These are phyloP conservation scores for Dryas iulia DNA, from an alignment of 1,140 invertebrate species.

Conservation along the genomic window DNA sequence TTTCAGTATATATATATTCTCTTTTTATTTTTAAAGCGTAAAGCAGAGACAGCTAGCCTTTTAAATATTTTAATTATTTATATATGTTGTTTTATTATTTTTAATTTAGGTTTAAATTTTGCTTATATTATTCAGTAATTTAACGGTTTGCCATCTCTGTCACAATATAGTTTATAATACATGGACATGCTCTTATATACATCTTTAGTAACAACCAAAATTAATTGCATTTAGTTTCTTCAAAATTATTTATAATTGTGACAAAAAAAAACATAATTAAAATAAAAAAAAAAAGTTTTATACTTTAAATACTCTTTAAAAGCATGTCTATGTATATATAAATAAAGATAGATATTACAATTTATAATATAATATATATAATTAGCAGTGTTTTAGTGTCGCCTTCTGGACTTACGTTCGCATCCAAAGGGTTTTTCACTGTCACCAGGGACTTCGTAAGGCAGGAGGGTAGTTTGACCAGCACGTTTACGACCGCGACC, in stretches of 20 bases:
- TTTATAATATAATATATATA: not conserved
- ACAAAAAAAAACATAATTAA: too few relatives aligned
- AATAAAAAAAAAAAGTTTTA: too few relatives aligned
- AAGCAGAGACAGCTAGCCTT: not conserved
- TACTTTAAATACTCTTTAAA: not conserved
- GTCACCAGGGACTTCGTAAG: constrained; percentile 82
- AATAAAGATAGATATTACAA: not conserved
- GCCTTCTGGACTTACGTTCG: constrained; percentile 90
- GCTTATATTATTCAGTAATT: not conserved
- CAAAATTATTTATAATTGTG: too few relatives aligned
- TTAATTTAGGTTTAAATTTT: not conserved
- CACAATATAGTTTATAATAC: not conserved
- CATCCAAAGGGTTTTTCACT: constrained; percentile 95
- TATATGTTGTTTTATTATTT: not conserved
- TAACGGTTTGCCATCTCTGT: not conserved
- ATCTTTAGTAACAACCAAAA: too few relatives aligned
- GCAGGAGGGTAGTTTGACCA: constrained; percentile 80
- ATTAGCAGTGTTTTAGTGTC: constrained; percentile 49
- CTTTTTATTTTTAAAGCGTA: not conserved
- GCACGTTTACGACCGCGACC: constrained; percentile 88
- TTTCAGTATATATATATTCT: not conserved
- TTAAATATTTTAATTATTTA: not conserved
- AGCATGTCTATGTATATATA: not conserved
- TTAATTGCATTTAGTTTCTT: too few relatives aligned
- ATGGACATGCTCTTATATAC: not conserved